Conservation (phyloP, 2,888 invertebrate species). For the Taphrorychus bicolor region DNA sequence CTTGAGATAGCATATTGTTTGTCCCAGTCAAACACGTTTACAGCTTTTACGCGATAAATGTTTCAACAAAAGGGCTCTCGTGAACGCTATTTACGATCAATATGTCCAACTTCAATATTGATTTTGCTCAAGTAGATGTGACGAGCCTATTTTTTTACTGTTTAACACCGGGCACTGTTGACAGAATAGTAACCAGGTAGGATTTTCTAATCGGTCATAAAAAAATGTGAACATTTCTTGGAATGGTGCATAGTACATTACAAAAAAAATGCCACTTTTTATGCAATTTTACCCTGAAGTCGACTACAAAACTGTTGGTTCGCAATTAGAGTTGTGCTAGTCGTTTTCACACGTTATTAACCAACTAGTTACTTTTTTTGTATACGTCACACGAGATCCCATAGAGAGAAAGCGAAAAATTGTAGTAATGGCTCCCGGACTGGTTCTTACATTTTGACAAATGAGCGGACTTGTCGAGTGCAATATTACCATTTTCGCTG, state of each 20-base stretch:
- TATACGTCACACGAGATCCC: neutral
- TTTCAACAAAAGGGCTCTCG: neutral
- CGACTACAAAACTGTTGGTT: no score
- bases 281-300: no score
- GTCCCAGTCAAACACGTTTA: neutral
- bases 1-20: no score
- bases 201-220: no score
- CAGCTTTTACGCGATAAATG: neutral
- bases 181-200: no score
- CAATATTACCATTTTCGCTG: neutral
- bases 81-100: neutral
- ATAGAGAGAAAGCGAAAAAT: neutral
- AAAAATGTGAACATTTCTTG: no score
- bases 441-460: neutral
- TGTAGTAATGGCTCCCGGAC: neutral
- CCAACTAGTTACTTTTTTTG: neutral
- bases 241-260: no score
- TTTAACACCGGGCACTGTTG: no score
- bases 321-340: no score
- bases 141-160: no score
- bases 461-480: neutral
- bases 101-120: neutral
- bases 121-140: no score
- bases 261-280: no score
- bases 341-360: neutral